Evolutionary conservation across 2,113 vertebrate species (phyloP).

Genomic region (Pedetes capensis): DNA sequence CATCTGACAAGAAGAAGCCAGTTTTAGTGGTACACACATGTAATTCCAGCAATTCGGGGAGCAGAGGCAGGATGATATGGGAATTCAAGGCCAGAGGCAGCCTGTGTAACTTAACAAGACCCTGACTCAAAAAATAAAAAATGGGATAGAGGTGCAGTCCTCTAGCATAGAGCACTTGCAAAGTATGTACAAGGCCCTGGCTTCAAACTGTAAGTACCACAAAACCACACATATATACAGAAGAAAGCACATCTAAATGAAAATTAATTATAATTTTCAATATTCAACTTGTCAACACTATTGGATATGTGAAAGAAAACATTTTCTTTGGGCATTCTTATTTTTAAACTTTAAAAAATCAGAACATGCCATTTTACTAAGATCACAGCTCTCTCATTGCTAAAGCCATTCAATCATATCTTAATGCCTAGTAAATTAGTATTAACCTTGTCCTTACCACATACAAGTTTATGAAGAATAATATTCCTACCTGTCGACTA

Average conservation of each 20-base stretch:
- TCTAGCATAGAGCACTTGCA: no score
- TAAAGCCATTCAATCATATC: slow-evolving; percentile 66
- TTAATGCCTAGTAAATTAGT: slow-evolving; percentile 77
- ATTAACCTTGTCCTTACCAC: slow-evolving; percentile 78
- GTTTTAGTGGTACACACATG: no score
- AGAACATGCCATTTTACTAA: slow-evolving; percentile 63
- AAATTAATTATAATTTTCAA: slow-evolving; percentile 11
- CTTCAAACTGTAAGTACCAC: no score
- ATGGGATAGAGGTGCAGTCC: no score
- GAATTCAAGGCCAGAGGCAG: no score
- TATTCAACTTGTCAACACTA: not conserved
- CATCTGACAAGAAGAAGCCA: no score
- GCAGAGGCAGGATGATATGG: no score
- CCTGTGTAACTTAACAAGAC: no score
- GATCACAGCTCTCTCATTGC: slow-evolving; percentile 59
- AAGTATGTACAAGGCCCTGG: no score
- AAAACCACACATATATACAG: no score
- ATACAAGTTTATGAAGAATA: slow-evolving; percentile 77
- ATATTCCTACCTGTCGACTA: slow-evolving; percentile 76
- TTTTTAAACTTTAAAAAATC: slow-evolving; percentile 58
- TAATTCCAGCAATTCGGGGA: no score
- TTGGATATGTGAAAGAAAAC: not conserved
- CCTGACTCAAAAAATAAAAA: no score
- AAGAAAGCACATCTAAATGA: not conserved
- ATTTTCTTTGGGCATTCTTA: not conserved